Evolutionary conservation across 64 coral and sea anemone species (phyloP), one percentile per base, ranked within the genome.

Genomic region (Montipora capricornis): DNA sequence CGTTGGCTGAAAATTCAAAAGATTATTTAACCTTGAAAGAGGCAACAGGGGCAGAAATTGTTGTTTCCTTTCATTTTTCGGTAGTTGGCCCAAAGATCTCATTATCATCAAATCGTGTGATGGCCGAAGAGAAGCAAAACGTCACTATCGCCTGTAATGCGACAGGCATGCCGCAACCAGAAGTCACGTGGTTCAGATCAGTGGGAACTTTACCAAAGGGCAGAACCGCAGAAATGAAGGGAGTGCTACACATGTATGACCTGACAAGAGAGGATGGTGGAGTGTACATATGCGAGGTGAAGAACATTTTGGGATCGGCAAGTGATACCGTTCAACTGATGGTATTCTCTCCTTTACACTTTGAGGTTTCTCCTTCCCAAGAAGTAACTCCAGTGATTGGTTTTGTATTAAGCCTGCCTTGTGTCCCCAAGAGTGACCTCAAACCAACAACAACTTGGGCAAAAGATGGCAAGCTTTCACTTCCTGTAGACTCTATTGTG

Each of bases 101-200:
- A 14, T 26, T 59, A 4, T 44, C 81, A 86, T 52, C 91, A 0
- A 92, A 10, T 76, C 61, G 12, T 16, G 4, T 66, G 2, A 7
- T 86, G 5, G 82, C 60, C 3, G 82, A 87, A 49, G 81, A 92
- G 26, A 51, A 67, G 8, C 57, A 87, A 24, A 77, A 87, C 16
- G 5, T 48, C 17, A 77, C 55, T 2, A 59, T 92, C 9, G 19
- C 44, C 51, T 92, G 89, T 20, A 91, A n/a, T 91, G 66, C 89
- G 44, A 47, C 78, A 44, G 79, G 89, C 44, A 68, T 57, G 15
- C 89, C 89, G 47, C 29, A 70, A 8, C 89, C 89, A 24, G 57
- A 7, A 1, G 44, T 91, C 49, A 91, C 89, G 0, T 91, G 89
- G 89, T 91, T 68, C 5, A 91, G 24, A 9, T 5, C 80, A 3